A percentile compares a stretch with the other conserved stretches of the same genome.
Evolutionary conservation across 2,797 vertebrate species (phyloP).

Genomic region (Benthosema pterotum): DNA sequence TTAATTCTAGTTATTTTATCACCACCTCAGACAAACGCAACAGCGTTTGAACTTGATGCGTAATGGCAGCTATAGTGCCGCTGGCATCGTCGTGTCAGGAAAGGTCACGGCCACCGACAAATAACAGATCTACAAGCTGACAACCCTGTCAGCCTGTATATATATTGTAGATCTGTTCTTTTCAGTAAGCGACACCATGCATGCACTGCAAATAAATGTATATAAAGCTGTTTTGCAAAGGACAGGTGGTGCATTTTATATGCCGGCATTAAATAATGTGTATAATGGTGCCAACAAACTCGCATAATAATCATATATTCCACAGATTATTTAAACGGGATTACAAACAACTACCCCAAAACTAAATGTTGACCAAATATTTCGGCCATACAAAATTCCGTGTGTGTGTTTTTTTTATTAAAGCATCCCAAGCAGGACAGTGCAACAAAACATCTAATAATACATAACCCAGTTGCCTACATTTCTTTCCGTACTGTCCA

Average conservation of each 20-base stretch:
- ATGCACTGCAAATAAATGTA: no score
- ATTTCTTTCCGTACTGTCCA: constrained; percentile 46
- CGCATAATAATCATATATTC: background rate
- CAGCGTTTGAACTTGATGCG: no score
- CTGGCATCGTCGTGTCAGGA: constrained; percentile 50
- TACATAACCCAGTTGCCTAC: constrained; percentile 48
- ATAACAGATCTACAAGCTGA: no score
- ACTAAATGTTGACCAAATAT: no score
- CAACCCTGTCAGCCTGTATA: no score
- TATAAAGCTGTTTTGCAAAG: constrained; percentile 27
- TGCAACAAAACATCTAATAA: background rate
- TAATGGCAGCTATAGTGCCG: constrained; percentile 17
- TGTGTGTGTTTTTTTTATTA: no score
- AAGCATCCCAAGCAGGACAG: background rate
- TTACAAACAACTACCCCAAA: no score
- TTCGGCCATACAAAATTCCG: no score
- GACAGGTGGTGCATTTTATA: constrained; percentile 41
- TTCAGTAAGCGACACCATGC: no score
- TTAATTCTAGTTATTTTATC: background rate
- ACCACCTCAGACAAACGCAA: background rate
- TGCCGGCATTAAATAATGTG: constrained; percentile 27
- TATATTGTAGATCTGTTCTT: no score
- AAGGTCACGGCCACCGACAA: constrained; percentile 59
- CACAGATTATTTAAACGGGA: no score
- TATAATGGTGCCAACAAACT: background rate